Percentiles rank a stretch among this genome's conserved stretches.
phyloP scores from a whole-genome alignment of 2,888 invertebrate genomes.

The Zootermopsis nevadensis region DNA sequence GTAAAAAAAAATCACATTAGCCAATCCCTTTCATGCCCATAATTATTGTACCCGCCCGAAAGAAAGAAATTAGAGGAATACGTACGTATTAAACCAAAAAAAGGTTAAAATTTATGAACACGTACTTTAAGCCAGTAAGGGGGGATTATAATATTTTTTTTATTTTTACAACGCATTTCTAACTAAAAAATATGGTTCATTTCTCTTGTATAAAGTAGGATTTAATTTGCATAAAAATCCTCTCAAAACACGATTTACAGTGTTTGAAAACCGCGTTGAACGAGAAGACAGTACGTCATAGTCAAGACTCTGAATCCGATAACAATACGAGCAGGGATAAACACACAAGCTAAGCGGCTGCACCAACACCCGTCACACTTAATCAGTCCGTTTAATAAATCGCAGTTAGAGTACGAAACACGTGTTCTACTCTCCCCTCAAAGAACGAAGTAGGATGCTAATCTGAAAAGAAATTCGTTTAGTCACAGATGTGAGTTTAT shows the following conservation, averaged over 20 bases:
- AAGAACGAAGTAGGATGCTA: not conserved
- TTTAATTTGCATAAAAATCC: constrained; percentile 19
- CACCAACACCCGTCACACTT: not conserved
- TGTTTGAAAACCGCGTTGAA: not conserved
- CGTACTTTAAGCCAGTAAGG: not conserved
- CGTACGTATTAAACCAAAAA: too few species aligned
- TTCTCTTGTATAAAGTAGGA: not conserved
- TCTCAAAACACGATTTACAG: not conserved
- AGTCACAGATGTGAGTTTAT: not conserved
- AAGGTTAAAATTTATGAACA: not conserved
- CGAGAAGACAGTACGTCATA: not conserved
- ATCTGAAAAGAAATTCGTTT: too few species aligned
- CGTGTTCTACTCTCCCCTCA: not conserved
- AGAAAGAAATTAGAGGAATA: too few species aligned
- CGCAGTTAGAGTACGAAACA: not conserved
- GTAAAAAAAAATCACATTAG: too few species aligned
- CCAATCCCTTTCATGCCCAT: too few species aligned
- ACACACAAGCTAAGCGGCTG: not conserved
- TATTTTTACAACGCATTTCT: not conserved
- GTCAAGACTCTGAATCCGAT: not conserved
- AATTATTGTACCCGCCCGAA: too few species aligned
- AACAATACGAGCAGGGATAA: not conserved
- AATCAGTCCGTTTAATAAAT: not conserved
- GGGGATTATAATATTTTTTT: not conserved
- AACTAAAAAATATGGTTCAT: constrained; percentile 12